A percentile compares a stretch with the other conserved stretches of the same genome.
Conservation (phyloP, 2,113 vertebrate species). For the Plotosus lineatus region DNA sequence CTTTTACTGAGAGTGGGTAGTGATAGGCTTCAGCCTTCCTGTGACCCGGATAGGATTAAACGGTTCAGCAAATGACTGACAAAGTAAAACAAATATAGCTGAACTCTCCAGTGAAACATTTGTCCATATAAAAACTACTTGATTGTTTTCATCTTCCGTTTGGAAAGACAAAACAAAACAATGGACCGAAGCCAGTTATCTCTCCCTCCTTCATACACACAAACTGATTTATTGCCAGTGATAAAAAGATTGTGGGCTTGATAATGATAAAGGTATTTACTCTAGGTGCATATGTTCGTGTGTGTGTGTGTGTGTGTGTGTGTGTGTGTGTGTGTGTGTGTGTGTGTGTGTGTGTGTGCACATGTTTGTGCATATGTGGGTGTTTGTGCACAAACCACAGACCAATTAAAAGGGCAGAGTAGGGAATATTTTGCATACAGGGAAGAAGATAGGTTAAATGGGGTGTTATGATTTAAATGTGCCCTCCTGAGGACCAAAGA, state of each 20-base stretch:
- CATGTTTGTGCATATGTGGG: conserved; percentile 13
- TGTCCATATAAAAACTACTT: conserved; percentile 31
- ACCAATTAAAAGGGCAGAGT: conserved; percentile 43
- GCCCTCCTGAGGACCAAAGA: conserved; percentile 32
- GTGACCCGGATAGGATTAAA: too few relatives aligned
- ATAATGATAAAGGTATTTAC: conserved; percentile 28
- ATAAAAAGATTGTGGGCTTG: conserved; percentile 9
- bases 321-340: conserved; percentile 8
- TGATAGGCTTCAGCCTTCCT: too few relatives aligned
- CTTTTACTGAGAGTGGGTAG: too few relatives aligned
- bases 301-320: background rate
- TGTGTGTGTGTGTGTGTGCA: background rate
- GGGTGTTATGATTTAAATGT: conserved; percentile 50
- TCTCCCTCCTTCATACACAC: conserved; percentile 22
- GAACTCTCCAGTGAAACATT: background rate
- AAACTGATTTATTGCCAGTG: conserved; percentile 8
- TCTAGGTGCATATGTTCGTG: background rate
- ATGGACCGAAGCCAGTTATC: conserved; percentile 44
- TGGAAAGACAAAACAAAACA: conserved; percentile 30
- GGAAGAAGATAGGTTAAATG: conserved; percentile 44
- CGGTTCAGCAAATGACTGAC: too few relatives aligned
- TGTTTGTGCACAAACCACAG: conserved; percentile 29
- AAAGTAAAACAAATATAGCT: background rate
- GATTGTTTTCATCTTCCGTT: background rate
- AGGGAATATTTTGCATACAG: conserved; percentile 43